phyloP scores from a whole-genome alignment of 2,888 invertebrate species.

The Caenorhabditis wallacei region DNA sequence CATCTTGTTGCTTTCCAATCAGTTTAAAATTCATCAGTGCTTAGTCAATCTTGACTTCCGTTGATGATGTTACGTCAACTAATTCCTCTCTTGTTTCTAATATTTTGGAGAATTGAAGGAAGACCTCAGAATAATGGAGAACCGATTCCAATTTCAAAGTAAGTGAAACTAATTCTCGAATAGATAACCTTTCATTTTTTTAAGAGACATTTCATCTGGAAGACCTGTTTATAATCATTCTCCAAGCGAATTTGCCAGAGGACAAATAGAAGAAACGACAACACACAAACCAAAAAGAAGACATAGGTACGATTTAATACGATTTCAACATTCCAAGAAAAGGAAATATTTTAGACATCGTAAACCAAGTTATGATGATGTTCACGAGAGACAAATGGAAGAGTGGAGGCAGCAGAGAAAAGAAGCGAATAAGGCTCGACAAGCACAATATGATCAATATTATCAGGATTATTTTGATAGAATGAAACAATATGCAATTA shows the following conservation, averaged over 20 bases:
- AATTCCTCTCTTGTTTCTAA: constrained; percentile 20
- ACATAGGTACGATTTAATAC: constrained; percentile 28
- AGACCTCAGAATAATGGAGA: constrained; percentile 28
- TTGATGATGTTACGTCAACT: constrained; percentile 49
- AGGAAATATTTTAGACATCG: constrained; percentile 33
- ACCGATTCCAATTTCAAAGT: constrained; percentile 57
- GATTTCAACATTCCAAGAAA: background rate
- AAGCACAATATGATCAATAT: constrained; percentile 62
- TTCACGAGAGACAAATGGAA: constrained; percentile 50
- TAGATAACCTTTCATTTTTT: background rate
- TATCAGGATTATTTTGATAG: constrained; percentile 73
- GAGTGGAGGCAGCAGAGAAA: constrained; percentile 51
- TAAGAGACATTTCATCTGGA: constrained; percentile 50
- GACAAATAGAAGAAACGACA: constrained; percentile 41
- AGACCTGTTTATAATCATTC: constrained; percentile 43
- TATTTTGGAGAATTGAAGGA: constrained; percentile 39
- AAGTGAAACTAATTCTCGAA: background rate
- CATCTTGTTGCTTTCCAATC: constrained; percentile 35
- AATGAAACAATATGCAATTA: constrained; percentile 69
- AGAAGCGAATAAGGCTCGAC: constrained; percentile 46
- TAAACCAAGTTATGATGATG: constrained; percentile 37
- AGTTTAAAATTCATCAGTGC: constrained; percentile 24
- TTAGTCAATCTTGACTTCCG: constrained; percentile 3
- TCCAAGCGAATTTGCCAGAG: constrained; percentile 41
- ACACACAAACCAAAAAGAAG: constrained; percentile 50